These are phyloP conservation scores for Heterohyrax brucei DNA, from an alignment of 2,797 vertebrate species.

Conservation along the genomic window DNA sequence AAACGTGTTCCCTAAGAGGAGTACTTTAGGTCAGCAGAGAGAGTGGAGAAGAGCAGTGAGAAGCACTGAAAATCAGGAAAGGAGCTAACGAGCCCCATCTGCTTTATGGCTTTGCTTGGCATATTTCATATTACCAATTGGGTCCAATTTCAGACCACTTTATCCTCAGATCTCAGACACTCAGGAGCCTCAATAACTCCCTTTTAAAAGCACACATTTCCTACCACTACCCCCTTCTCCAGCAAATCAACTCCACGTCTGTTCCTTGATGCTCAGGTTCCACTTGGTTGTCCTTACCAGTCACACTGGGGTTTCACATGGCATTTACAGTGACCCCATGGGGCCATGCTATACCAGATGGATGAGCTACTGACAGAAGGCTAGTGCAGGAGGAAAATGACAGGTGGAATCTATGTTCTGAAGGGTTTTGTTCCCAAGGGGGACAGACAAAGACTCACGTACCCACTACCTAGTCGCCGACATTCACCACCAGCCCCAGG, in stretches of 20 bases:
- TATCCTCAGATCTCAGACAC: neutral
- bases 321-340: accelerated
- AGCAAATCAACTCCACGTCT: neutral
- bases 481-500: neutral
- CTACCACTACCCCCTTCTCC: neutral
- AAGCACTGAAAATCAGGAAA: neutral
- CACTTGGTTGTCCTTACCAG: neutral
- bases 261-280: neutral
- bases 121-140: accelerated
- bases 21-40: neutral
- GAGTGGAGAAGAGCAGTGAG: neutral
- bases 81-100: neutral
- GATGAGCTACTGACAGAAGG: neutral
- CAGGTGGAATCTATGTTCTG: accelerated
- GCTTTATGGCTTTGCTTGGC: accelerated
- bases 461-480: neutral
- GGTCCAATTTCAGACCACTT: accelerated
- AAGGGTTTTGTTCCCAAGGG: neutral
- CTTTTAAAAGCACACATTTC: neutral
- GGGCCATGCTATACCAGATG: accelerated
- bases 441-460: accelerated
- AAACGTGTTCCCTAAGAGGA: neutral
- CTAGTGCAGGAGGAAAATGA: accelerated
- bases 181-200: neutral
- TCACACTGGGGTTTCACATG: accelerated